These are phyloP conservation scores for Sapajus apella DNA, from an alignment of 2,113 vertebrate genomes.

Conservation along the genomic window DNA sequence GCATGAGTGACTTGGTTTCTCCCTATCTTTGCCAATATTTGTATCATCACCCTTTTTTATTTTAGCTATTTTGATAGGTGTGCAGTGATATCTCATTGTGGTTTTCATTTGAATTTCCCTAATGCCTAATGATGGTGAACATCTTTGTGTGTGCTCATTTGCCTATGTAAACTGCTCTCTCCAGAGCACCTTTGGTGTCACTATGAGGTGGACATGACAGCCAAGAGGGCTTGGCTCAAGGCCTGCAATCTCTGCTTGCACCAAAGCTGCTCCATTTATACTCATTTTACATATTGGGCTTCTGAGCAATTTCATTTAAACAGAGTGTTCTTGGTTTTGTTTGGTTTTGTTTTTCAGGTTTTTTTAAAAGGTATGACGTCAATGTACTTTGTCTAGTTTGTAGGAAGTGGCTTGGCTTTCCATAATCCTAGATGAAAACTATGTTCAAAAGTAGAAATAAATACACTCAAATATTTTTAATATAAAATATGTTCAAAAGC, in stretches of 20 bases:
- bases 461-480: not conserved
- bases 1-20: not conserved
- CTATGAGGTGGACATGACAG: too few relatives aligned
- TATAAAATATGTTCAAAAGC: not conserved
- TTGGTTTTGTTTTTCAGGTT: not conserved
- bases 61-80: not conserved
- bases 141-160: not conserved
- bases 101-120: not conserved
- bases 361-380: not conserved
- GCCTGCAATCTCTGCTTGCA: not conserved
- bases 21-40: not conserved
- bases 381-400: not conserved
- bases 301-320: not conserved
- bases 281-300: not conserved
- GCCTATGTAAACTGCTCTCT: not conserved
- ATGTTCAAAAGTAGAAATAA: slow-evolving; percentile 22
- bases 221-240: not conserved
- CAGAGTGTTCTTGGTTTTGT: not conserved
- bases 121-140: not conserved
- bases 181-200: not conserved
- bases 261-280: not conserved
- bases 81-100: not conserved
- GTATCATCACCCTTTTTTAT: not conserved
- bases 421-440: not conserved
- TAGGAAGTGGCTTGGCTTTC: not conserved